phyloP scores from a whole-genome alignment of 2,113 vertebrate genomes.

The Hirundichthys speculiger region DNA sequence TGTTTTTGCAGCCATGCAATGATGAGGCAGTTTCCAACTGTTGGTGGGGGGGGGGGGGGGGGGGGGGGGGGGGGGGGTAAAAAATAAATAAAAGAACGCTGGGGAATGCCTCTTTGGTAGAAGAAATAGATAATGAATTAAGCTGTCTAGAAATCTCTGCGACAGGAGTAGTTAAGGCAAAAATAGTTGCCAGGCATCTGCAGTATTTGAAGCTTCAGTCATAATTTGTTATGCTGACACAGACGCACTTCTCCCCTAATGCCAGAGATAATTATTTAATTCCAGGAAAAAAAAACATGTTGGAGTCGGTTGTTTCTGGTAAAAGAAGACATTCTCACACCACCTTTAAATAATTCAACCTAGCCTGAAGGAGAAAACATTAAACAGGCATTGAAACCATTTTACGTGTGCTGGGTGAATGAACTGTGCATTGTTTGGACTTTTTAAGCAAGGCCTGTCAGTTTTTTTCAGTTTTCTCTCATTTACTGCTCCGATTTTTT shows the following conservation, averaged over 20 bases:
- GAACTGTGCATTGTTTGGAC: too few relatives aligned
- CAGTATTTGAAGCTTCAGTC: slow-evolving; percentile 10
- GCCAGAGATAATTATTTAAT: slow-evolving; percentile 9
- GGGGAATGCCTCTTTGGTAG: slow-evolving; percentile 34
- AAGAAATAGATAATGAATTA: slow-evolving; percentile 1
- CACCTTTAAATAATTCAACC: too few relatives aligned
- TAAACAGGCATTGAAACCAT: too few relatives aligned
- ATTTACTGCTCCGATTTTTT: too few relatives aligned
- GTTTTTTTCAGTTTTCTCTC: too few relatives aligned
- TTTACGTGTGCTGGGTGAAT: too few relatives aligned
- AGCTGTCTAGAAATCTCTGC: slow-evolving; percentile 14
- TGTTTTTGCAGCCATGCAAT: slow-evolving; percentile 38
- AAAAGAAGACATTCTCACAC: not conserved
- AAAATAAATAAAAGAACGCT: too few relatives aligned
- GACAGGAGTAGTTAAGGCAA: slow-evolving; percentile 7
- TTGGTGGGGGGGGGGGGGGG: too few relatives aligned
- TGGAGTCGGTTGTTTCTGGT: not conserved
- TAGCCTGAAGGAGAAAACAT: too few relatives aligned
- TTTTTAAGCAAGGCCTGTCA: too few relatives aligned
- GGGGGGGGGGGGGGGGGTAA: too few relatives aligned
- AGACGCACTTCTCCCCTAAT: slow-evolving; percentile 15
- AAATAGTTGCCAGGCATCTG: slow-evolving; percentile 1
- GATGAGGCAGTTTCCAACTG: slow-evolving; percentile 36
- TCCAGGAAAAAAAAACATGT: not conserved
- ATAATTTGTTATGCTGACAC: slow-evolving; percentile 33